Percentiles rank a stretch among this genome's conserved stretches.
phyloP scores from a whole-genome alignment of 2,888 invertebrate genomes.

The Zaprionus bogoriensis region DNA sequence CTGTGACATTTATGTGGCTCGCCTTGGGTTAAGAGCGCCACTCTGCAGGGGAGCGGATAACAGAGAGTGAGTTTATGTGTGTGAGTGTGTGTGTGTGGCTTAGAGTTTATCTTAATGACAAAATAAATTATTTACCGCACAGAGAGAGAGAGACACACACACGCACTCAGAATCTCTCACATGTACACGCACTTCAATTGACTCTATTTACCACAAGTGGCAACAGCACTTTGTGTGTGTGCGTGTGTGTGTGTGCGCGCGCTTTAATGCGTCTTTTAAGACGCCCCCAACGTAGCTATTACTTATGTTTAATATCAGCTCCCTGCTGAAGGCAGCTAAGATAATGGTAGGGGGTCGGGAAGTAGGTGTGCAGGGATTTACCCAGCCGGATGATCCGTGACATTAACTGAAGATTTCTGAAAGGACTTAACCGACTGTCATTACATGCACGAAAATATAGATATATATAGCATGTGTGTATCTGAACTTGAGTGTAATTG shows the following conservation, averaged over 20 bases:
- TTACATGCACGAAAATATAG: background rate
- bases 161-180: background rate
- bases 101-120: slow-evolving; percentile 74
- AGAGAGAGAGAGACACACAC: slow-evolving; percentile 8
- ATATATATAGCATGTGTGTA: background rate
- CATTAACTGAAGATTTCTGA: background rate
- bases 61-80: background rate
- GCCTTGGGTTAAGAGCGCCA: slow-evolving; percentile 38
- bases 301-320: slow-evolving; percentile 53
- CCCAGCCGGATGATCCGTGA: background rate
- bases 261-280: slow-evolving; percentile 63
- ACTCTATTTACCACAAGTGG: slow-evolving; percentile 49
- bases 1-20: slow-evolving; percentile 53
- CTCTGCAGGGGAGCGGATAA: slow-evolving; percentile 9
- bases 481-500: background rate
- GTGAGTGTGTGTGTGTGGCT: slow-evolving; percentile 34
- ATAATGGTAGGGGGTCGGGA: background rate
- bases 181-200: slow-evolving; percentile 55
- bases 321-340: slow-evolving; percentile 14
- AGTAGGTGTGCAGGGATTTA: background rate
- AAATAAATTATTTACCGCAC: slow-evolving; percentile 74
- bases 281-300: slow-evolving; percentile 29
- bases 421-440: background rate
- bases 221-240: slow-evolving; percentile 3
- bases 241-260: slow-evolving; percentile 23